Percentiles rank a stretch among this genome's conserved stretches.
Conservation (phyloP, 2,797 vertebrate genomes). For the Manis crassicaudata region DNA sequence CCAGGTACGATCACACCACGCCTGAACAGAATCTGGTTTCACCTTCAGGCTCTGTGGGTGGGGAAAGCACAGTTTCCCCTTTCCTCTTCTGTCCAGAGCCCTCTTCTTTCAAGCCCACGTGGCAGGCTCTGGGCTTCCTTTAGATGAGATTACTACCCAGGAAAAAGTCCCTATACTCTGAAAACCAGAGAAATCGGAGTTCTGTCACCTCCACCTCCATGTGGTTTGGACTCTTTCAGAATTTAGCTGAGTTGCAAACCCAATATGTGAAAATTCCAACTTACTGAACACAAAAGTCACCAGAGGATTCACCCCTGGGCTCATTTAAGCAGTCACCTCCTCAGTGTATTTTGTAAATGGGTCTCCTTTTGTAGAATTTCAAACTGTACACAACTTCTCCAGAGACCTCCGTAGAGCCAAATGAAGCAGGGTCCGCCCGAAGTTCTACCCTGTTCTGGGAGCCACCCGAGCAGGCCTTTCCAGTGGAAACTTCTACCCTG, state of each 20-base stretch:
- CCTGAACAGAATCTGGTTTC: not conserved
- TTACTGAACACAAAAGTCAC: not conserved
- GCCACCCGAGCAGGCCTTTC: not conserved
- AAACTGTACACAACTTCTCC: not conserved
- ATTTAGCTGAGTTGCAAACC: not conserved
- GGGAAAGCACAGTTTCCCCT: not conserved
- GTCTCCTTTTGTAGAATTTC: not conserved
- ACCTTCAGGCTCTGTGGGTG: not conserved
- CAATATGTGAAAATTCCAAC: not conserved
- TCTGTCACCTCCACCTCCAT: not conserved
- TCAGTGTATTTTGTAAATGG: not conserved
- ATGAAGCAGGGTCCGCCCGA: not conserved
- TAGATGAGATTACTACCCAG: not conserved
- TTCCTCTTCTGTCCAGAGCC: not conserved
- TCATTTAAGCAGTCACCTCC: not conserved
- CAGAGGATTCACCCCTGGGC: not conserved
- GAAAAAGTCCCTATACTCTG: conserved; percentile 39
- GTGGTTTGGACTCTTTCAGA: not conserved
- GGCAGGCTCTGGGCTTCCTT: not conserved
- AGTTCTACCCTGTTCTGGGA: not conserved
- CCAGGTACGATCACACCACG: not conserved
- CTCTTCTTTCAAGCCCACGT: not conserved
- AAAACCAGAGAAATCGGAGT: not conserved
- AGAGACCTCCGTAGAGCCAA: not conserved
- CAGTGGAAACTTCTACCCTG: not conserved